Percentiles rank a stretch among this genome's conserved stretches.
phyloP scores from a whole-genome alignment of 2,888 invertebrate species.

The Subacronicta megacephala region DNA sequence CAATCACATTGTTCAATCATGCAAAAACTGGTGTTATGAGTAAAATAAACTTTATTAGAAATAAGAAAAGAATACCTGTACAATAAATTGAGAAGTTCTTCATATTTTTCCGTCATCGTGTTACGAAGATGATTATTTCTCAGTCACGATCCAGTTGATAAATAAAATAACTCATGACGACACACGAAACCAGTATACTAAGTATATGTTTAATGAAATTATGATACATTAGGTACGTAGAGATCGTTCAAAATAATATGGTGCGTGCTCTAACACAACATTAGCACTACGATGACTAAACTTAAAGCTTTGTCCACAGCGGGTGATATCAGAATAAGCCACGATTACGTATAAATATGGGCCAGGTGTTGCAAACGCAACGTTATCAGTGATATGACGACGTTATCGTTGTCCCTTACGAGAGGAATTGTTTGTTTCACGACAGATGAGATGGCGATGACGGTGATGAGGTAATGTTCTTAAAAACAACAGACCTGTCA shows the following conservation, averaged over 20 bases:
- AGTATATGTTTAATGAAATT: not conserved
- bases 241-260: constrained; percentile 20
- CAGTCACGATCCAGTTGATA: constrained; percentile 49
- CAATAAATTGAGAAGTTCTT: constrained; percentile 68
- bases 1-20: constrained; percentile 34
- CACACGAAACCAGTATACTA: constrained; percentile 5
- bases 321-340: constrained; percentile 69
- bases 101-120: constrained; percentile 70
- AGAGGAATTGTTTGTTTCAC: constrained; percentile 41
- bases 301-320: constrained; percentile 69
- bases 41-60: constrained; percentile 9
- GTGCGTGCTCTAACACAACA: constrained; percentile 62
- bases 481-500: constrained; percentile 16
- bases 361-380: constrained; percentile 77
- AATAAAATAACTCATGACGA: constrained; percentile 31
- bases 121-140: constrained; percentile 39
- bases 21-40: constrained; percentile 21
- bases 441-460: no score
- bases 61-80: constrained; percentile 63
- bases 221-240: constrained; percentile 7
- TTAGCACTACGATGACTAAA: constrained; percentile 71
- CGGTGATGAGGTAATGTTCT: constrained; percentile 46
- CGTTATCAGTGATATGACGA: constrained; percentile 64
- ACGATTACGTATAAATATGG: constrained; percentile 76
- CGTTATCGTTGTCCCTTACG: constrained; percentile 50